Base-by-base conservation (phyloP, 2,797 vertebrate species). In the Schizopygopsis malacanthus region DNA sequence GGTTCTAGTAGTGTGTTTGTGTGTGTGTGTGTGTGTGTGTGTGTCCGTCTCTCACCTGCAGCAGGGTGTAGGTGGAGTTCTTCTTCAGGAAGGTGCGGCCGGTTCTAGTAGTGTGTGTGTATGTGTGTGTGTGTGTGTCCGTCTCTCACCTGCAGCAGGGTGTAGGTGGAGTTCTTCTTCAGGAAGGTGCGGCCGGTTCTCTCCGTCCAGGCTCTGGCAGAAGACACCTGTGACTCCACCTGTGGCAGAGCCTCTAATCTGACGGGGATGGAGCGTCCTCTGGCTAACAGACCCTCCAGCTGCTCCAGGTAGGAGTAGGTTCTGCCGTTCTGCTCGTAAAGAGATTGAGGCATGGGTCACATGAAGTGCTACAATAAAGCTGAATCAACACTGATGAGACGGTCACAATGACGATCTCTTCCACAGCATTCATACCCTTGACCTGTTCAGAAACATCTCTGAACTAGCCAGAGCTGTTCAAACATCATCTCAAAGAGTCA, bases 131-230 rank as follows among this genome's bases (percentile, higher is more conserved):
- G 52, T 10, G 15, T 1, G n/a, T 25, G 20, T 6, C 15, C 4
- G 11, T 39, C 11, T 37, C 94, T 84, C 83, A 99, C 98, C 97
- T 99, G 98, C 0, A 99, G 95, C 75, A 99, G 92, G 0, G 95
- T 98, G 89, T 99, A 97, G 15, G 96, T 99, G 6, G 98, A 99
- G 93, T 99, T 99, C 92, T 99, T 99, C 93, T 99, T 99, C 56
- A 99, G 96, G 90, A 99, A 99, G 69, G 98, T 99, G 87, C 98
- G 96, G 0, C 93, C 98, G 0, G 98, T 99, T 85, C 98, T 96
- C 88, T 99, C 98, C 87, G 98, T 97, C 98, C 98, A 99, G 8
- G 97, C 96, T 10, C 98, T 95, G 0, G 98, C 98, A 0, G 98
- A 96, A 2, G 97, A 96, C 65, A 99, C 98, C 92, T 99, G 98